Evolutionary conservation across 2,797 vertebrate species (phyloP).

Genomic region (Salarias fasciatus): DNA sequence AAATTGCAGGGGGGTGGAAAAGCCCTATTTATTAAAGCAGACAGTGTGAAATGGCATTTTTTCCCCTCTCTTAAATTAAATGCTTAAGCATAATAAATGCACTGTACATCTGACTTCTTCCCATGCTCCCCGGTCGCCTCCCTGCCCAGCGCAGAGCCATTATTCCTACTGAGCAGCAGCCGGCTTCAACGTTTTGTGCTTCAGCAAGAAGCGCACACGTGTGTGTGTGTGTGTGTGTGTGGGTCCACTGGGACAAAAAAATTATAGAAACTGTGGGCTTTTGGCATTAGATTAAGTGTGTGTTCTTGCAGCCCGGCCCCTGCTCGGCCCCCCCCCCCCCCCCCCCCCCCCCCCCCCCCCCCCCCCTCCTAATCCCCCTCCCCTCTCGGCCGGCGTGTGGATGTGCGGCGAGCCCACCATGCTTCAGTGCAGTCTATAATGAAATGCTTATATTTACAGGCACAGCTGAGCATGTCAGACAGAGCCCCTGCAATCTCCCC

Average conservation of each 20-base stretch:
- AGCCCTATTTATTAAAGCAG: conserved; percentile 89
- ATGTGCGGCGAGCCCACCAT: conserved; percentile 87
- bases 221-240: conserved; percentile 29
- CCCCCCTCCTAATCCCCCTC: conserved; percentile 79
- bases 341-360: conserved; percentile 70
- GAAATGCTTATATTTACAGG: conserved; percentile 99
- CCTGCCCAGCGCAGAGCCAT: conserved; percentile 64
- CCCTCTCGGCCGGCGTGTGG: conserved; percentile 70
- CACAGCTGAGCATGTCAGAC: conserved; percentile 96
- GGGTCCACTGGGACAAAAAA: conserved; percentile 76
- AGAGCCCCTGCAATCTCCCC: conserved; percentile 91
- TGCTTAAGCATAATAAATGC: conserved; percentile 89
- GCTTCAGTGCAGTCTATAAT: conserved; percentile 98
- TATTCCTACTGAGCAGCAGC: conserved; percentile 75
- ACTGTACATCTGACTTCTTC: conserved; percentile 80
- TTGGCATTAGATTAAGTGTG: conserved; percentile 84
- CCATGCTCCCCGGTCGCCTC: conserved; percentile 64
- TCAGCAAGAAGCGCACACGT: conserved; percentile 46
- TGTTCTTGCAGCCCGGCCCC: conserved; percentile 79
- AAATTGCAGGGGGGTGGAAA: conserved; percentile 86
- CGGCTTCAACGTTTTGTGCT: conserved; percentile 68
- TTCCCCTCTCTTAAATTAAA: conserved; percentile 80
- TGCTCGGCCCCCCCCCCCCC: conserved; percentile 78
- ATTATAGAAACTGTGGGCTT: conserved; percentile 78
- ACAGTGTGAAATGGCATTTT: conserved; percentile 89